phyloP scores from a whole-genome alignment of 2,797 vertebrate species.

The Lepus townsendii region DNA sequence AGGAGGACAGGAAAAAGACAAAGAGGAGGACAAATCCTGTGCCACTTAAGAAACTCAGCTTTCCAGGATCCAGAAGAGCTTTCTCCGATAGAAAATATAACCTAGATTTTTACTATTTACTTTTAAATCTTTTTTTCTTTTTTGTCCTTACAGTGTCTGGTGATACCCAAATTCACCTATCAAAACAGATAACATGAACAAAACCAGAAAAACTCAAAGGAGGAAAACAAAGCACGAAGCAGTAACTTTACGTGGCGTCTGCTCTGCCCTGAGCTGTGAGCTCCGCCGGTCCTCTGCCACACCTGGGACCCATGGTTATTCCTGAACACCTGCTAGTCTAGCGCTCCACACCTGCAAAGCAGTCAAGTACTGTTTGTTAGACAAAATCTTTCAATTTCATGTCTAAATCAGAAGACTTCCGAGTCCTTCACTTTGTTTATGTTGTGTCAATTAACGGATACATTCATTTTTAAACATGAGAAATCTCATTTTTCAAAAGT shows the following conservation, averaged over 20 bases:
- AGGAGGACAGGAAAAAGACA: not conserved
- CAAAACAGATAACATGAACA: not conserved
- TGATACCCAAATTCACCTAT: not conserved
- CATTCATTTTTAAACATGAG: slow-evolving; percentile 4
- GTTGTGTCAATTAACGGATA: not conserved
- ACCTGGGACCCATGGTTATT: not conserved
- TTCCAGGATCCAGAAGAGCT: not conserved
- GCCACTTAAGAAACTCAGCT: not conserved
- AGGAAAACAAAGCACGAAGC: not conserved
- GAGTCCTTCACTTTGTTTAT: not conserved
- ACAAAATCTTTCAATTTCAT: not conserved
- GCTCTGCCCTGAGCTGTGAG: not conserved
- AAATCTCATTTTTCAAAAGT: slow-evolving; percentile 41
- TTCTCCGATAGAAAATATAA: not conserved
- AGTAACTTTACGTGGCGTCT: not conserved
- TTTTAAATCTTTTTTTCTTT: not conserved
- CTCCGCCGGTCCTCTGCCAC: fast-evolving
- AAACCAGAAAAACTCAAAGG: not conserved
- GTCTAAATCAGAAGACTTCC: slow-evolving; percentile 3
- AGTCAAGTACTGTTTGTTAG: not conserved
- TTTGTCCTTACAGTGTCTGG: not conserved
- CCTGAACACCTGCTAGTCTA: not conserved
- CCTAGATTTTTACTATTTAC: not conserved
- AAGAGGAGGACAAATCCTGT: not conserved
- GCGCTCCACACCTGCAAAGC: not conserved